These are phyloP conservation scores for Matsumyia berberina DNA, from an alignment of 2,888 invertebrate species.

Conservation along the genomic window DNA sequence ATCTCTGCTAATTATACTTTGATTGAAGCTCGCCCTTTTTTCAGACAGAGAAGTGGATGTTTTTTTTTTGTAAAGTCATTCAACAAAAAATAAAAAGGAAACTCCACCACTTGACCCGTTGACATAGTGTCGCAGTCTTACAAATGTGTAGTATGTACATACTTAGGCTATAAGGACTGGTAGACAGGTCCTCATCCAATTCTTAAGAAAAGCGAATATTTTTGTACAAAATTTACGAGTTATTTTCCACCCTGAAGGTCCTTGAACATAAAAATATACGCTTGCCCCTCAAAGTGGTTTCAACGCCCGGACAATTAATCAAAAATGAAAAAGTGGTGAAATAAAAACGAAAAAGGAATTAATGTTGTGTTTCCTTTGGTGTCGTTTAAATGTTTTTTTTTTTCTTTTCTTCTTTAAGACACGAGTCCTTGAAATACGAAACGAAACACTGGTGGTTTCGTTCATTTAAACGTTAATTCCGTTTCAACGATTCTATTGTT, in stretches of 20 bases:
- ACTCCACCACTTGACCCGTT: constrained; percentile 48
- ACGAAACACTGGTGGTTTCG: constrained; percentile 23
- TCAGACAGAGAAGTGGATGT: too few relatives aligned
- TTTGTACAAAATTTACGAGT: constrained; percentile 24
- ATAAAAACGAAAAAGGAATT: constrained; percentile 30
- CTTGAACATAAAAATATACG: constrained; percentile 39
- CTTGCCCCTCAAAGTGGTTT: constrained; percentile 25
- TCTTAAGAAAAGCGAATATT: constrained; percentile 9
- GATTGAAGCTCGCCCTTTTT: too few relatives aligned
- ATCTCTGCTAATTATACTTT: too few relatives aligned
- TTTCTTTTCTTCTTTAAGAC: constrained; percentile 1
- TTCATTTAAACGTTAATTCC: constrained; percentile 16
- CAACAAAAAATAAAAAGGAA: constrained; percentile 31
- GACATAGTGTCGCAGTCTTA: constrained; percentile 43
- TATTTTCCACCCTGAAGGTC: constrained; percentile 14
- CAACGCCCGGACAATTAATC: constrained; percentile 59
- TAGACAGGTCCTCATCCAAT: constrained; percentile 8
- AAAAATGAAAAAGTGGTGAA: constrained; percentile 58
- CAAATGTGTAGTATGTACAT: constrained; percentile 5
- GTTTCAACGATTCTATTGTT: not conserved
- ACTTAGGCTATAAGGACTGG: not conserved
- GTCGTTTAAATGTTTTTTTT: too few relatives aligned
- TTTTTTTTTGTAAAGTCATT: constrained; percentile 8
- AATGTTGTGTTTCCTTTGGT: constrained; percentile 16
- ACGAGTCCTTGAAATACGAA: constrained; percentile 43